Evolutionary conservation across 2,797 vertebrate genomes (phyloP).

Genomic region (Sebastes matsubarae): DNA sequence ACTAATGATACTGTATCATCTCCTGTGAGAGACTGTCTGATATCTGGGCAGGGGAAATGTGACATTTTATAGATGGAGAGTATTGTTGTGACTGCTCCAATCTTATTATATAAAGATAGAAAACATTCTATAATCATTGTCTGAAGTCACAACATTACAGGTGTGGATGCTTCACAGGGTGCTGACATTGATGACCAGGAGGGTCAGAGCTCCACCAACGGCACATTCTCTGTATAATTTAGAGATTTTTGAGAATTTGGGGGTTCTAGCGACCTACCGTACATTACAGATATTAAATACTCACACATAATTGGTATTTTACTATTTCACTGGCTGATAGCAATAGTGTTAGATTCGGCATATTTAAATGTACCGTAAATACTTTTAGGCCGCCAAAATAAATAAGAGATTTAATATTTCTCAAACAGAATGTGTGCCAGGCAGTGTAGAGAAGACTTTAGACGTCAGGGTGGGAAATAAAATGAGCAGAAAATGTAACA

Average conservation of each 20-base stretch:
- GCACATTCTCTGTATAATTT: too few relatives aligned
- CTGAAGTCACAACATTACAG: not conserved
- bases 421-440: not conserved
- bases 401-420: not conserved
- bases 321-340: not conserved
- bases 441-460: not conserved
- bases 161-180: too few relatives aligned
- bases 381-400: not conserved
- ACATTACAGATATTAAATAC: too few relatives aligned
- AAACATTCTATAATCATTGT: not conserved
- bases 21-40: not conserved
- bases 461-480: too few relatives aligned
- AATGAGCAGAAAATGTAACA: too few relatives aligned
- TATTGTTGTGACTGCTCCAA: not conserved
- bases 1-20: conserved; percentile 52
- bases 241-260: too few relatives aligned
- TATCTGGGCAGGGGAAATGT: not conserved
- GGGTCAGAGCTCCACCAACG: not conserved
- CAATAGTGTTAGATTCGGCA: not conserved
- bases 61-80: not conserved
- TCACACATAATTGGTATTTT: too few relatives aligned
- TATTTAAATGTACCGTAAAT: not conserved
- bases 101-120: not conserved
- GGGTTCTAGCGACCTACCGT: too few relatives aligned
- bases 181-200: too few relatives aligned